phyloP scores from a whole-genome alignment of 2,113 vertebrate species.

The Pelecanoides urinatrix region DNA sequence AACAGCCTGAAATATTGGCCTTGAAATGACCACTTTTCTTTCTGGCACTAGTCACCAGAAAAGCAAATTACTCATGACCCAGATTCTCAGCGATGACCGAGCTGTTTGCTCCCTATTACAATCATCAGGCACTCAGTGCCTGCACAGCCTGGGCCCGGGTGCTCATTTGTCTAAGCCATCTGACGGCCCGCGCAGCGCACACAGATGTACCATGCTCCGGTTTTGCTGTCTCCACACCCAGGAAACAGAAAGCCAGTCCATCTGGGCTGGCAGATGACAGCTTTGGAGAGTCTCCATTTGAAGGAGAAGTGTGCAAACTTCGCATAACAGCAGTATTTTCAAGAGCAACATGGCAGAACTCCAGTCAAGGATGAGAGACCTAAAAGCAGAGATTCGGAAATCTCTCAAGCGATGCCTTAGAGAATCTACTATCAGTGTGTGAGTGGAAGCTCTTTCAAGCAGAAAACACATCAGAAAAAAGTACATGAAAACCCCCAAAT shows the following conservation, averaged over 20 bases:
- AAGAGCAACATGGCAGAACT: neutral
- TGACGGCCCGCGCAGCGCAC: rapidly evolving
- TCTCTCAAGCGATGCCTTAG: neutral
- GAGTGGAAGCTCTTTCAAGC: neutral
- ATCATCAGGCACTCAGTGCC: neutral
- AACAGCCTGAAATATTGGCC: neutral
- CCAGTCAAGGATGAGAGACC: neutral
- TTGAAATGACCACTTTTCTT: neutral
- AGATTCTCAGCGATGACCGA: neutral
- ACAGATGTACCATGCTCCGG: neutral
- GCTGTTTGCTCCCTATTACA: neutral
- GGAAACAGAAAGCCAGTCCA: neutral
- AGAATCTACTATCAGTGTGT: neutral
- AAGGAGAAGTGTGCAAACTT: conserved; percentile 15
- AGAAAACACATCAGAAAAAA: neutral
- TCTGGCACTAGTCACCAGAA: neutral
- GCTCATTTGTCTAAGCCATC: neutral
- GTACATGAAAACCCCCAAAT: neutral
- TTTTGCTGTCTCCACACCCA: neutral
- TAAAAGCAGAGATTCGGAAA: neutral
- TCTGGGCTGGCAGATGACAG: neutral
- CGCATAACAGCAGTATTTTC: neutral
- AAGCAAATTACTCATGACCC: neutral
- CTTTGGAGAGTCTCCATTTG: neutral
- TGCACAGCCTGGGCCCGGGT: neutral